These are phyloP conservation scores for Phainopepla nitens DNA, from an alignment of 2,113 vertebrate species.

Conservation along the genomic window DNA sequence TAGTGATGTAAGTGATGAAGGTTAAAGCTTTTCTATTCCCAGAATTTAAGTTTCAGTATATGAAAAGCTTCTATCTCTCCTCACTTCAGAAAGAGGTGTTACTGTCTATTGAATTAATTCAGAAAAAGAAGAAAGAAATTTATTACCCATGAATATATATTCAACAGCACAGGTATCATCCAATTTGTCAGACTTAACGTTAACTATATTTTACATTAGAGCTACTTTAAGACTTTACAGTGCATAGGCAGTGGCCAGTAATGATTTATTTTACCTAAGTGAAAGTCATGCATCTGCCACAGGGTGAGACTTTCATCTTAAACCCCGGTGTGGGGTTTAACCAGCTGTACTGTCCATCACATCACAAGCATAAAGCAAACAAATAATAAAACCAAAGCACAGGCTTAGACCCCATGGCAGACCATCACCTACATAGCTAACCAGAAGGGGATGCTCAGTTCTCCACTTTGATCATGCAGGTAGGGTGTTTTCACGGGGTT, in stretches of 20 bases:
- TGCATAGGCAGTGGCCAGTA: not conserved
- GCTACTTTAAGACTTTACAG: not conserved
- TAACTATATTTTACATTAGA: not conserved
- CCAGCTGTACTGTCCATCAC: not conserved
- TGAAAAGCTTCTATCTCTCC: not conserved
- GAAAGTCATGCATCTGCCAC: not conserved
- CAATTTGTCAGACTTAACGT: not conserved
- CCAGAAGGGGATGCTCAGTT: not conserved
- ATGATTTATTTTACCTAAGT: not conserved
- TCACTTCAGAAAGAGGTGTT: not conserved
- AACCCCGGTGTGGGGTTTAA: not conserved
- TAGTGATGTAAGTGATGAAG: not conserved
- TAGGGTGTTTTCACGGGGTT: rapidly evolving
- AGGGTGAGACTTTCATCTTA: not conserved
- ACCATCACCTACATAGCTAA: not conserved
- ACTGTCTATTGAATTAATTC: not conserved
- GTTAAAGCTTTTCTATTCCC: not conserved
- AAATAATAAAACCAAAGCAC: not conserved
- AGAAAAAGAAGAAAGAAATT: not conserved
- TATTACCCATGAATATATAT: not conserved
- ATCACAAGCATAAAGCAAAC: not conserved
- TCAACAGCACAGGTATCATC: rapidly evolving
- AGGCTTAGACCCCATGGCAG: not conserved
- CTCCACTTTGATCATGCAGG: not conserved
- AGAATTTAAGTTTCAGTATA: not conserved